phyloP scores from a whole-genome alignment of 2,113 vertebrate genomes.

The Hydrochoerus hydrochaeris region DNA sequence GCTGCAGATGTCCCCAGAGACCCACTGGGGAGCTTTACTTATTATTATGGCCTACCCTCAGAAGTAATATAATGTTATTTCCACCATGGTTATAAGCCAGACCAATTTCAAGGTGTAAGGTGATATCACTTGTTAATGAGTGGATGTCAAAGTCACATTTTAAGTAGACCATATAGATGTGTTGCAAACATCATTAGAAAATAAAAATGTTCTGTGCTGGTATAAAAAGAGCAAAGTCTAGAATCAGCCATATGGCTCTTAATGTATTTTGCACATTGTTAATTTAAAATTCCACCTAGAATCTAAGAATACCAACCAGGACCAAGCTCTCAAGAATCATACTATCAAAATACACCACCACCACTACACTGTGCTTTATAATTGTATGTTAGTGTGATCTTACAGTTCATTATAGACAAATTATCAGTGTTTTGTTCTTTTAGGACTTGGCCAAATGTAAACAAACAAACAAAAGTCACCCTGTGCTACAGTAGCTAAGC shows the following conservation, averaged over 20 bases:
- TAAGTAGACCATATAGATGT: neutral
- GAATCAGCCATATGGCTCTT: neutral
- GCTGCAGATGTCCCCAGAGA: neutral
- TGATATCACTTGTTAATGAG: neutral
- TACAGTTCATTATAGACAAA: neutral
- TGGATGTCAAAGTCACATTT: neutral
- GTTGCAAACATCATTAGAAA: neutral
- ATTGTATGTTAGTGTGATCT: neutral
- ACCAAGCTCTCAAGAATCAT: neutral
- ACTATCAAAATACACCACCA: neutral
- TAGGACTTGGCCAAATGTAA: slow-evolving; percentile 4
- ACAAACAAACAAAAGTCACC: neutral
- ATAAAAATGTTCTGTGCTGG: neutral
- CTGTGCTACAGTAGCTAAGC: slow-evolving; percentile 14
- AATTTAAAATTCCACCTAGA: neutral
- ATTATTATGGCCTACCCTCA: neutral
- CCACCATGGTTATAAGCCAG: neutral
- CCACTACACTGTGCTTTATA: neutral
- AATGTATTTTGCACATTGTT: neutral
- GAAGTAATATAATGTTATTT: neutral
- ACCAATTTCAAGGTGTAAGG: neutral
- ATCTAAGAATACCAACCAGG: neutral
- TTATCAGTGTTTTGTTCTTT: neutral
- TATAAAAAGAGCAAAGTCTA: neutral
- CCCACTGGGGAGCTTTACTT: neutral